Evolutionary conservation across 1,140 invertebrate genomes (phyloP), one percentile per base, ranked within the genome.

Genomic region (Pogonus chalceus): DNA sequence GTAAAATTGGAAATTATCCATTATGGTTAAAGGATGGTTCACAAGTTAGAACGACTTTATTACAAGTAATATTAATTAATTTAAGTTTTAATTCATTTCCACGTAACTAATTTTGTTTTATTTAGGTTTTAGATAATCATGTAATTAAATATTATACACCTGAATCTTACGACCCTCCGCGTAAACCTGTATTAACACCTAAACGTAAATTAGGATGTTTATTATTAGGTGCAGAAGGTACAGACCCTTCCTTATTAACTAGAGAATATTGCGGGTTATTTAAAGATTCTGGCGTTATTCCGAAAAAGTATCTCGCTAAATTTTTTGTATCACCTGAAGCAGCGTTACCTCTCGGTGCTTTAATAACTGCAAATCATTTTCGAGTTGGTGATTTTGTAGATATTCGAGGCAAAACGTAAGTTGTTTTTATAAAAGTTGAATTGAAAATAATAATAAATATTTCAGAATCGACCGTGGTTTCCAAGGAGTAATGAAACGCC

Each of bases 401-500:
- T 75, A 79, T 95, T 24, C 76, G 83, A 63, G 92, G 87, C 21
- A 90, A 88, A 79, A 97, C 96, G 91, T 96, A 79, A 83, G 82
- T 79, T 51, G 23, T 12, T 35, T 53, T 18, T 51, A 46, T 48
- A 52, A 52, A 16, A 52, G 48, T 57, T 59, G 10, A 53, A 22
- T 24, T 21, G 20, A 23, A 22, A 49, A 49, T 23, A 49, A 59
- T 52, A 2, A 46, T 55, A 20, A 37, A 60, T 20, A 54, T 69
- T 75, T 31, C 63, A 93, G 90, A 2, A 83, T 93, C 39, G 86
- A 93, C 66, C 79, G 87, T 66, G 96, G 96, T n/a, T 99, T 98
- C 67, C 95, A 99, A 82, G 96, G 97, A 50, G 96, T 97, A 0
- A 88, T 98, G 75, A 96, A 92, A 74, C 77, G 96, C 22, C 96